Evolutionary conservation across 2,888 invertebrate genomes (phyloP).

Genomic region (Anthrax anthrax): DNA sequence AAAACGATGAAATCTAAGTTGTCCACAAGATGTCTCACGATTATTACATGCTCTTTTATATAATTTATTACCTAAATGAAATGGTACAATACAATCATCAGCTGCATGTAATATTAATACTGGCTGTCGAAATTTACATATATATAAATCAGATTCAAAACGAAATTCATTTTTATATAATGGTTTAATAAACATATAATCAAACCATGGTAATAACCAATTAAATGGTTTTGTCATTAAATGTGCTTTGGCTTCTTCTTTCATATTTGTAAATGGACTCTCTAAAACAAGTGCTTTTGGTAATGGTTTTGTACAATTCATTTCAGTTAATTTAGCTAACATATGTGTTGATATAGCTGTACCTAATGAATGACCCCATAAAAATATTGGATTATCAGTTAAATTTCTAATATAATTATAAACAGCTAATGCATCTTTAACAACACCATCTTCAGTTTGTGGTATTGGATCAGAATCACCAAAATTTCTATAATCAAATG

Average conservation of each 20-base stretch:
- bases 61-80: constrained; percentile 58
- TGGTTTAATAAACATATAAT: constrained; percentile 61
- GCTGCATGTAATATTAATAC: constrained; percentile 81
- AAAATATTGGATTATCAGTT: constrained; percentile 52
- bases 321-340: constrained; percentile 43
- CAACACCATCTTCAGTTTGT: constrained; percentile 68
- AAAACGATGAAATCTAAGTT: constrained; percentile 57
- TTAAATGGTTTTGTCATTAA: constrained; percentile 45
- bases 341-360: constrained; percentile 62
- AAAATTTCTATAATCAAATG: constrained; percentile 76
- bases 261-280: constrained; percentile 84
- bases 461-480: constrained; percentile 56
- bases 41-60: constrained; percentile 46
- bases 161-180: constrained; percentile 55
- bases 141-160: constrained; percentile 66
- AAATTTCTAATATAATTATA: constrained; percentile 55
- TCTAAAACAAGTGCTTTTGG: constrained; percentile 72
- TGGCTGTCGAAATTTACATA: constrained; percentile 52
- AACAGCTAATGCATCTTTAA: constrained; percentile 63
- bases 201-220: constrained; percentile 59
- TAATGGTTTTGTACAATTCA: constrained; percentile 37
- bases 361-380: constrained; percentile 94
- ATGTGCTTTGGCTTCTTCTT: constrained; percentile 72
- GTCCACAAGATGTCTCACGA: constrained; percentile 43
- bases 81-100: constrained; percentile 80